Evolutionary conservation across 2,888 invertebrate genomes (phyloP), one percentile per base, ranked within the genome.

Genomic region (Pandemis cinnamomeana): DNA sequence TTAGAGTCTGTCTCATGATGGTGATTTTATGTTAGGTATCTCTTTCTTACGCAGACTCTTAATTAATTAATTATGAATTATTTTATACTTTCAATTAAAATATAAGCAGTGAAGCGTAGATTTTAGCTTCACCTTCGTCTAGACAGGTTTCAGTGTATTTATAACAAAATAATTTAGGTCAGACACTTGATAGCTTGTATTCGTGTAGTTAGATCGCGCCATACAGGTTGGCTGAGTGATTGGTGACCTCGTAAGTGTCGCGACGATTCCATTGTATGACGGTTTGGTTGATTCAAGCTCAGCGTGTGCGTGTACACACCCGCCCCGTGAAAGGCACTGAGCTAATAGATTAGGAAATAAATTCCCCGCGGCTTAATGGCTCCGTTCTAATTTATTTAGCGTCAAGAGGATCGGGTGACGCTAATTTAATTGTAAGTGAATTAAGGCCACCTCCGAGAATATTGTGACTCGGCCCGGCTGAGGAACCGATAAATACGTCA

Each of bases 361-460:
- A 89, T 87, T 87, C 83, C 82, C 84, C 79, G 70, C 78, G 80
- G 86, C 86, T 87, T 89, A 89, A 89, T 88, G 86, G 87, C 81
- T 84, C 82, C 83, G 83, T 84, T 85, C 84, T 89, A 89, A 91
- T 90, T 90, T 88, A 89, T 88, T 90, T 89, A 89, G 84, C 86
- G 85, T 86, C 87, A 84, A 83, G 84, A 84, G 84, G 86, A 87
- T 88, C 85, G 85, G 85, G 86, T 88, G 88, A 89, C 89, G 84
- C 82, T 89, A 89, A 90, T 90, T 90, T 89, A 88, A 90, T 89
- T 89, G 87, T 87, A 85, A 88, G 84, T 86, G 86, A 87, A 91
- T 91, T 89, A 88, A 84, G 88, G 86, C 82, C 87, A 86, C 86
- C 88, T 88, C 84, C 79, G 86, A 86, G 87, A 85, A 86, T 86